Conservation (phyloP, 2,113 vertebrate species). For the Corythornis cristatus region DNA sequence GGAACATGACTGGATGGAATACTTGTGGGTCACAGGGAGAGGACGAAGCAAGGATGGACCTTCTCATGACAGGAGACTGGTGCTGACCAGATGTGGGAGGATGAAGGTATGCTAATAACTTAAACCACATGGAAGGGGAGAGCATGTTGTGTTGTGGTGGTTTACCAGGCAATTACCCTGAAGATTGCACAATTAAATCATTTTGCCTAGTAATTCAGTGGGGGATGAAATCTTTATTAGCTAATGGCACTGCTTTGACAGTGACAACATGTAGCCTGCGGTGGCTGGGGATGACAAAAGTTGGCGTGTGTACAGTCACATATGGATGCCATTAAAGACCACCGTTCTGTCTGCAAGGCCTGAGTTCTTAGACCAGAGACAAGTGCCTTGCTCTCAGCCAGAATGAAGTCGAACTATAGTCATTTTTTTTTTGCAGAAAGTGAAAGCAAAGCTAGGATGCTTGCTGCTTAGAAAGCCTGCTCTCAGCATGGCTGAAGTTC, state of each 20-base stretch:
- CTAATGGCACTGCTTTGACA: neutral
- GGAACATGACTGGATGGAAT: neutral
- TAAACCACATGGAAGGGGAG: neutral
- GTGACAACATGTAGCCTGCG: neutral
- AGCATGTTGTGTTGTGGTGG: neutral
- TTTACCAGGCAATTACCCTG: neutral
- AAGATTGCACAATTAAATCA: neutral
- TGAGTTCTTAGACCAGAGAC: neutral
- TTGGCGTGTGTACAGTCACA: neutral
- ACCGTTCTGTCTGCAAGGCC: neutral
- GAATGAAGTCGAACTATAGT: neutral
- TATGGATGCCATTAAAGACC: neutral
- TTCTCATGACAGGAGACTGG: neutral
- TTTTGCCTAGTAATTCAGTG: neutral
- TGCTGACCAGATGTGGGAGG: neutral
- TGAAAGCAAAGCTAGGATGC: neutral
- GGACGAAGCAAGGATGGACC: neutral
- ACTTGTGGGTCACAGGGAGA: rapidly evolving
- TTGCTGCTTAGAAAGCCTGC: neutral
- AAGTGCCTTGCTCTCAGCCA: neutral
- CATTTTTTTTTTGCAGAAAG: neutral
- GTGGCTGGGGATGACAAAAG: neutral
- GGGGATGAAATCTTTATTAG: neutral
- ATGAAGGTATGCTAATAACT: neutral
- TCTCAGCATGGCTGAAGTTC: neutral